These are phyloP conservation scores for Melanostigma gelatinosum DNA, from an alignment of 2,113 vertebrate genomes.

Conservation along the genomic window DNA sequence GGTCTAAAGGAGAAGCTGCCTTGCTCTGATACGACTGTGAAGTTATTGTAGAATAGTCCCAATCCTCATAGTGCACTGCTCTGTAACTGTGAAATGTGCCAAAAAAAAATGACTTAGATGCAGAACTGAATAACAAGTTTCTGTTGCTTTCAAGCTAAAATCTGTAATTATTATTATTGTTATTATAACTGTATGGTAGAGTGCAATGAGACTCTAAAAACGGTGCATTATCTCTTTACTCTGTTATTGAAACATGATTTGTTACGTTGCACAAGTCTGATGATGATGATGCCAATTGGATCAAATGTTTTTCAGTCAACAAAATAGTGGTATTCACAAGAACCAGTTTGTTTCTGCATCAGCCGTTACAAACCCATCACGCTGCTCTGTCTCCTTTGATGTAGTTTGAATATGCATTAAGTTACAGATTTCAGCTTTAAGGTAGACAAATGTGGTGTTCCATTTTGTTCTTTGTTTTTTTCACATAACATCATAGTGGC, in stretches of 20 bases:
- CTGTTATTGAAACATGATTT: not conserved
- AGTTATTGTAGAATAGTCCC: conserved; percentile 39
- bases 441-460: not conserved
- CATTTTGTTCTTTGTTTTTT: not conserved
- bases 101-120: conserved; percentile 55
- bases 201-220: not conserved
- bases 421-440: conserved; percentile 29
- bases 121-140: conserved; percentile 7
- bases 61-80: conserved; percentile 28
- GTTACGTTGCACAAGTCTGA: not conserved
- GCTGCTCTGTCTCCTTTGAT: conserved; percentile 12
- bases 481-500: conserved; percentile 23
- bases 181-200: conserved; percentile 4
- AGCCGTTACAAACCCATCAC: not conserved
- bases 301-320: conserved; percentile 3
- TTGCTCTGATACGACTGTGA: conserved; percentile 32
- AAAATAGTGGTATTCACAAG: not conserved
- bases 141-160: conserved; percentile 22
- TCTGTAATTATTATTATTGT: conserved; percentile 15
- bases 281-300: not conserved
- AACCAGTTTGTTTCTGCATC: conserved; percentile 4
- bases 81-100: conserved; percentile 65
- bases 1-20: conserved; percentile 80
- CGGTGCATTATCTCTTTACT: not conserved
- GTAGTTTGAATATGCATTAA: conserved; percentile 22